Percentiles rank a stretch among this genome's conserved stretches.
phyloP scores from a whole-genome alignment of 2,888 invertebrate genomes.

The Ochropleura plecta region DNA sequence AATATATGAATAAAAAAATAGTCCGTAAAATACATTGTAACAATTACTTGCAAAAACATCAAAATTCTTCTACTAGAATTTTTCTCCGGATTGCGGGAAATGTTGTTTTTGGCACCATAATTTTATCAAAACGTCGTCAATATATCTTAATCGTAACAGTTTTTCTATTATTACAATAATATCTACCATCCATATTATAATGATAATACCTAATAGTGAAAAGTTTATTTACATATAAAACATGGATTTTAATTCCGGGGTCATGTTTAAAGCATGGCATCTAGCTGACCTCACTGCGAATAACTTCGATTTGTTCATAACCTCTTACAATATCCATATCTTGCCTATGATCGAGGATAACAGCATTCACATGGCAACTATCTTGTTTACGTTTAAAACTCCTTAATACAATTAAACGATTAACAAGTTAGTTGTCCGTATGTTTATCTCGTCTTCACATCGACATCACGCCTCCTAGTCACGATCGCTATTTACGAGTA shows the following conservation, averaged over 20 bases:
- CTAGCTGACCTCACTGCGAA: conserved; percentile 6
- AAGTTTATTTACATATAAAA: conserved; percentile 26
- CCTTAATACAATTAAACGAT: conserved; percentile 50
- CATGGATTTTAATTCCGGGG: conserved; percentile 5
- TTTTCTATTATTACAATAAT: not conserved
- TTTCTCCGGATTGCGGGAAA: not conserved
- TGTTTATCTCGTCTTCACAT: conserved; percentile 61
- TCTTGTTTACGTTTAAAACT: conserved; percentile 34
- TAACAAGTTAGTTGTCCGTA: conserved; percentile 51
- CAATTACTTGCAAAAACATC: not conserved
- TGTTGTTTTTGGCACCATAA: not conserved
- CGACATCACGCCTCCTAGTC: conserved; percentile 68
- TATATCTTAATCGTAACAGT: not conserved
- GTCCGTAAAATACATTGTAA: not conserved
- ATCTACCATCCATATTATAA: not conserved
- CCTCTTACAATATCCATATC: conserved; percentile 3
- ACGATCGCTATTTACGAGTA: conserved; percentile 71
- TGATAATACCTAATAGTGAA: conserved; percentile 1
- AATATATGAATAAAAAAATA: not conserved
- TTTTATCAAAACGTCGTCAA: conserved; percentile 11
- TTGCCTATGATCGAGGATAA: conserved; percentile 29
- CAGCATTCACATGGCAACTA: conserved; percentile 34
- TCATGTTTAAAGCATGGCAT: conserved; percentile 11
- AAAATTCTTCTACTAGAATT: not conserved
- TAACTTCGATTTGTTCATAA: not conserved